phyloP scores from a whole-genome alignment of 2,113 vertebrate genomes.

The Diadophis punctatus region DNA sequence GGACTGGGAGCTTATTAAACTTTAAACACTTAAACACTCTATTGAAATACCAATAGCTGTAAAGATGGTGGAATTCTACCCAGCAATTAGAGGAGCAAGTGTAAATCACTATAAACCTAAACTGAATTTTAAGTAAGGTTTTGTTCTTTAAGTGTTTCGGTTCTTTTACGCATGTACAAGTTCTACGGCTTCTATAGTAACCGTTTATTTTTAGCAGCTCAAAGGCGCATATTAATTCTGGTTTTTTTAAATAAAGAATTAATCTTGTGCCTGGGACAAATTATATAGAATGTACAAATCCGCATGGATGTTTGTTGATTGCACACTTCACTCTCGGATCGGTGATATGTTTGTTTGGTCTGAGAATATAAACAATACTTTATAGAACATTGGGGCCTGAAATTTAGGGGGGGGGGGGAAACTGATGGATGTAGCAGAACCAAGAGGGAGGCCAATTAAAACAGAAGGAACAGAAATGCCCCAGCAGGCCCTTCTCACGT shows the following conservation, averaged over 20 bases:
- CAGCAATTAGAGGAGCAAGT: slow-evolving; percentile 68
- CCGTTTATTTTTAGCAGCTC: neutral
- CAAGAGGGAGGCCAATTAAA: neutral
- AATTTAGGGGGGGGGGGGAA: neutral
- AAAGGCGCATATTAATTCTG: neutral
- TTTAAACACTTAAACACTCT: slow-evolving; percentile 69
- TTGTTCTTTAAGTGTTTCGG: slow-evolving; percentile 37
- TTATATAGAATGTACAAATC: neutral
- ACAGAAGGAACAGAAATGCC: neutral
- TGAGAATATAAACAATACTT: neutral
- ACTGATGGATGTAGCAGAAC: neutral
- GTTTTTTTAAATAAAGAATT: neutral
- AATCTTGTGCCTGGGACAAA: neutral
- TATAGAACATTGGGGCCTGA: too few relatives aligned
- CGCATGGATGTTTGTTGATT: neutral
- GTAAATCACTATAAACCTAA: slow-evolving; percentile 67
- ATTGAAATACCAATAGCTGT: slow-evolving; percentile 70
- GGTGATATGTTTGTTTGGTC: neutral
- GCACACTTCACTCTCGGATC: neutral
- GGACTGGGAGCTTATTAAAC: slow-evolving; percentile 70
- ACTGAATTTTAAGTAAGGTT: slow-evolving; percentile 75
- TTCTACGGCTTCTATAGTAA: slow-evolving; percentile 42
- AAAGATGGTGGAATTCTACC: slow-evolving; percentile 68
- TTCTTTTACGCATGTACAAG: neutral
- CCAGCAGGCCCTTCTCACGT: neutral